phyloP scores from a whole-genome alignment of 2,888 invertebrate species.

The Chironomus riparius region DNA sequence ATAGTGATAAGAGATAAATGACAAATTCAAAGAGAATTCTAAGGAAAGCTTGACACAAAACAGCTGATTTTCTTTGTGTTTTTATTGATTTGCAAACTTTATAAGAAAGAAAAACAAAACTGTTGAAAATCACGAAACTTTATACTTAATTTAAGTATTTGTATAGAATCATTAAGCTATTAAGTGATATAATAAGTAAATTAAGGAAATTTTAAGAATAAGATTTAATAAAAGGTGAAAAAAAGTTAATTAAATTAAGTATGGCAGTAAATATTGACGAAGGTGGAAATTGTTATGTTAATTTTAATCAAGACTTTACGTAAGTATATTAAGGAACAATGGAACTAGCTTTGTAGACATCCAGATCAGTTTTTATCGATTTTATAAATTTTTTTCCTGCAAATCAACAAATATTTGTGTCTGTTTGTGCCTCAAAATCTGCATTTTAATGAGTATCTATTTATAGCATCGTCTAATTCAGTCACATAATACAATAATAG shows the following conservation, averaged over 20 bases:
- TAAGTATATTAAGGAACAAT: constrained; percentile 51
- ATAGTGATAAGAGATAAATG: too few species aligned
- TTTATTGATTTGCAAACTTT: not conserved
- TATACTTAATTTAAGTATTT: not conserved
- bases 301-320: constrained; percentile 98
- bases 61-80: not conserved
- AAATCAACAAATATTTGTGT: not conserved
- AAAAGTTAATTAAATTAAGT: constrained; percentile 13
- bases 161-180: not conserved
- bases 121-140: not conserved
- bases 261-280: constrained; percentile 44
- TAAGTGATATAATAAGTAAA: not conserved
- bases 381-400: not conserved
- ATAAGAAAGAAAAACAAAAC: too few species aligned
- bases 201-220: not conserved
- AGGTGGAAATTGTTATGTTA: constrained; percentile 77
- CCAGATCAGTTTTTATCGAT: not conserved
- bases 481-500: not conserved
- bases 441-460: not conserved
- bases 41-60: not conserved
- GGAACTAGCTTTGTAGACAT: constrained; percentile 16
- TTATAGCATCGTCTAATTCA: not conserved
- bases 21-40: too few species aligned
- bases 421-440: not conserved
- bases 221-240: not conserved